phyloP scores from a whole-genome alignment of 2,888 invertebrate genomes.

The Cheilosia scutellata region DNA sequence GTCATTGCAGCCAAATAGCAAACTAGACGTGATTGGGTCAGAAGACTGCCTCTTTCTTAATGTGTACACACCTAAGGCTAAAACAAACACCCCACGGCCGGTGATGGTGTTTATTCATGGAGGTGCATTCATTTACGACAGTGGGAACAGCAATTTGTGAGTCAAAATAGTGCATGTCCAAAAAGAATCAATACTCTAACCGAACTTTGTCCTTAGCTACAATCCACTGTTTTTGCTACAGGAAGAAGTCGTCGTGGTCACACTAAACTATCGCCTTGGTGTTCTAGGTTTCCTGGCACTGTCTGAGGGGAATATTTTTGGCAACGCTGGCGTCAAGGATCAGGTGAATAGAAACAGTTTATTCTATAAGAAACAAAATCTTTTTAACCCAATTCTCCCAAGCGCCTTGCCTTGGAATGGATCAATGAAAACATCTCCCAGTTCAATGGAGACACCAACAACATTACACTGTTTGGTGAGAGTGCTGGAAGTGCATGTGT shows the following conservation, averaged over 20 bases:
- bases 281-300: slow-evolving; percentile 82
- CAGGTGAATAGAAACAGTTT: slow-evolving; percentile 78
- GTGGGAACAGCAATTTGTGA: slow-evolving; percentile 81
- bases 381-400: not conserved
- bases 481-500: slow-evolving; percentile 76
- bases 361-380: not conserved
- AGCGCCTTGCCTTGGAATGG: slow-evolving; percentile 83
- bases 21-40: slow-evolving; percentile 79
- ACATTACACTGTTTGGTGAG: slow-evolving; percentile 77
- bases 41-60: slow-evolving; percentile 83
- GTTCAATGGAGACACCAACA: slow-evolving; percentile 82
- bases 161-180: not conserved
- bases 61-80: slow-evolving; percentile 80
- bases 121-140: slow-evolving; percentile 81
- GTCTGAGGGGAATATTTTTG: slow-evolving; percentile 81
- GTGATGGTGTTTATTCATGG: slow-evolving; percentile 84
- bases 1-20: slow-evolving; percentile 80
- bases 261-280: slow-evolving; percentile 82
- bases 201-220: slow-evolving; percentile 77
- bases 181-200: not conserved
- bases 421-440: slow-evolving; percentile 82
- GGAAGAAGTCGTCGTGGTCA: slow-evolving; percentile 82
- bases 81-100: slow-evolving; percentile 77
- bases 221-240: slow-evolving; percentile 81
- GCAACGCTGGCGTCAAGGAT: slow-evolving; percentile 83